Evolutionary conservation across 2,888 invertebrate genomes (phyloP).

Genomic region (Dicycla oo): DNA sequence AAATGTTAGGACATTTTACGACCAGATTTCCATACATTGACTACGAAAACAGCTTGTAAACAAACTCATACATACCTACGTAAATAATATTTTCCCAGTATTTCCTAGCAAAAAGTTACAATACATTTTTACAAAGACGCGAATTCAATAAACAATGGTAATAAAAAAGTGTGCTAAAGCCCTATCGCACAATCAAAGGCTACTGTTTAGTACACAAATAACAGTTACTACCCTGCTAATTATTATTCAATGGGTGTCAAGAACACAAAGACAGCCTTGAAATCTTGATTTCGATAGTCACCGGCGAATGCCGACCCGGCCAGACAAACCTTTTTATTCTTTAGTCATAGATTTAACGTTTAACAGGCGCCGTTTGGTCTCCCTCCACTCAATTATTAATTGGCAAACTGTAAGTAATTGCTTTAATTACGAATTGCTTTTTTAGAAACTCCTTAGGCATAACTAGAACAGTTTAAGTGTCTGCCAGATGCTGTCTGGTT

Average conservation of each 20-base stretch:
- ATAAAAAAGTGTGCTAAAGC: conserved; percentile 42
- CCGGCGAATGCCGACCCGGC: conserved; percentile 39
- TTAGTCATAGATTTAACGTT: conserved; percentile 47
- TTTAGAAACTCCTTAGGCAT: neutral
- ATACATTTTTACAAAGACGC: conserved; percentile 9
- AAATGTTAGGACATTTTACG: conserved; percentile 19
- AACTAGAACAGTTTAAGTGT: neutral
- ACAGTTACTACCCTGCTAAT: conserved; percentile 65
- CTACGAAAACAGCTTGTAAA: conserved; percentile 18
- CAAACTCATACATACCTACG: neutral
- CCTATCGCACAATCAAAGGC: conserved; percentile 48
- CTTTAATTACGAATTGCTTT: conserved; percentile 8
- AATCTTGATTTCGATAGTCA: conserved; percentile 74
- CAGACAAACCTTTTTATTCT: conserved; percentile 50
- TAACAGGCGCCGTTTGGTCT: conserved; percentile 21
- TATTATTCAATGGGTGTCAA: conserved; percentile 79
- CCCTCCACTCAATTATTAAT: conserved; percentile 23
- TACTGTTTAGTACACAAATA: conserved; percentile 42
- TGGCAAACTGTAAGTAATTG: conserved; percentile 22
- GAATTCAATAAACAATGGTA: conserved; percentile 53
- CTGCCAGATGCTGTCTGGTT: neutral
- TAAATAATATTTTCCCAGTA: conserved; percentile 9
- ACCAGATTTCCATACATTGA: conserved; percentile 10
- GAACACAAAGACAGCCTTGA: conserved; percentile 76
- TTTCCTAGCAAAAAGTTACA: conserved; percentile 7